These are phyloP conservation scores for Paraplagusia blochii DNA, from an alignment of 2,113 vertebrate species.

Conservation along the genomic window DNA sequence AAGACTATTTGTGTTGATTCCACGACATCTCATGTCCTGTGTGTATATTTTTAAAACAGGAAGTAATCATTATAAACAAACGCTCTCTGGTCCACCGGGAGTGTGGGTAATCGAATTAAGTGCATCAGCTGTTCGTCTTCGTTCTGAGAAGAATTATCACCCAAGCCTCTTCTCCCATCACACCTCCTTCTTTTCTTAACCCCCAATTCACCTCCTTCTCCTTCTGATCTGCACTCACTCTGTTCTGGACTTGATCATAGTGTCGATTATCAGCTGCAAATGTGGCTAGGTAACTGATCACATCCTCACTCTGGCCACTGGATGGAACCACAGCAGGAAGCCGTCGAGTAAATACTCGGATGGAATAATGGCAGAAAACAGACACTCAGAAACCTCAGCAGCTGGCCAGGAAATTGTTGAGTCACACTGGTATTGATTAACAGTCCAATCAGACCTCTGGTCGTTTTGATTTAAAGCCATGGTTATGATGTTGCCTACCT, in stretches of 20 bases:
- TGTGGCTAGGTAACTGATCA: not conserved
- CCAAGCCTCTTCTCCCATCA: slow-evolving; percentile 38
- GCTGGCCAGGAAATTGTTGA: slow-evolving; percentile 28
- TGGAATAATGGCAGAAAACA: not conserved
- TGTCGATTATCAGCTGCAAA: not conserved
- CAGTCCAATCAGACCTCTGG: slow-evolving; percentile 10
- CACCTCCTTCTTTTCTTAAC: not conserved
- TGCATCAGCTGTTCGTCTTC: slow-evolving; percentile 68
- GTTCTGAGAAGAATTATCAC: slow-evolving; percentile 58
- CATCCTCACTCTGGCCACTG: slow-evolving; percentile 6
- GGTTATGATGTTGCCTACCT: not conserved
- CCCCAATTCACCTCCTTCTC: slow-evolving; percentile 4
- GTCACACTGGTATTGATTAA: slow-evolving; percentile 41
- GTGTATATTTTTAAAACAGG: slow-evolving; percentile 2
- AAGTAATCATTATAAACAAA: slow-evolving; percentile 16
- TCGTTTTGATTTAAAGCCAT: not conserved
- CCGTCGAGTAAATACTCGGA: slow-evolving; percentile 7
- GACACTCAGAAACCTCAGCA: slow-evolving; percentile 8
- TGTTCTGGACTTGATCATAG: not conserved
- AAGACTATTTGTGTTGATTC: not conserved
- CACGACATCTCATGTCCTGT: no score
- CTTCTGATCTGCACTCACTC: not conserved
- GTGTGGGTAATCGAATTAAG: slow-evolving; percentile 57
- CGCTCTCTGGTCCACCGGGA: slow-evolving; percentile 31
- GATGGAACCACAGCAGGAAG: slow-evolving; percentile 1